A percentile compares a stretch with the other conserved stretches of the same genome.
These are phyloP conservation scores for Drosophila pegasa DNA, from an alignment of 2,888 invertebrate genomes.

Conservation along the genomic window DNA sequence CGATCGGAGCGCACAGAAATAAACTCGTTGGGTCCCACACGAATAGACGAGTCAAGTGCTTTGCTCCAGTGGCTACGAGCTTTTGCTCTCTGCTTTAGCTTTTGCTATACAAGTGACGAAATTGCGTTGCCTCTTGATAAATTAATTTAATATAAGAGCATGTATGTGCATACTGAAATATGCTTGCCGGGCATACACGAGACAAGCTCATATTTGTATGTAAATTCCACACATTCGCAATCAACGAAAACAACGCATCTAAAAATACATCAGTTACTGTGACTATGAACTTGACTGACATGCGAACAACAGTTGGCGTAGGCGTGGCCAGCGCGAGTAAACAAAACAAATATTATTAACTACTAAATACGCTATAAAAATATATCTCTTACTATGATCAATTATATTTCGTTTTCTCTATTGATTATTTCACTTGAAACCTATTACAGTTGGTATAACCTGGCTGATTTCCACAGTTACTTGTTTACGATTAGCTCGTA, in stretches of 20 bases:
- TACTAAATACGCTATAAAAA: neutral
- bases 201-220: neutral
- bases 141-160: neutral
- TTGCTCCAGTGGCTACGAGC: conserved; percentile 8
- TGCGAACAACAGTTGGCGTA: neutral
- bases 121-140: conserved; percentile 9
- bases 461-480: too few relatives aligned
- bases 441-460: neutral
- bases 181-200: neutral
- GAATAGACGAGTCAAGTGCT: neutral
- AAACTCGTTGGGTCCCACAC: conserved; percentile 8
- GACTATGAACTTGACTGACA: conserved; percentile 21
- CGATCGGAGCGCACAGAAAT: conserved; percentile 6
- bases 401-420: neutral
- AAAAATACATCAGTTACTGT: neutral
- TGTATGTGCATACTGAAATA: neutral
- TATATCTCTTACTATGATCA: neutral
- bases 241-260: conserved; percentile 1
- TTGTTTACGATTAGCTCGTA: neutral
- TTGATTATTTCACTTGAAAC: too few relatives aligned
- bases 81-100: conserved; percentile 25
- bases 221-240: neutral
- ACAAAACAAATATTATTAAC: neutral
- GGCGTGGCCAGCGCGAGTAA: neutral
- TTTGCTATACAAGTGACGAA: conserved; percentile 7